Percentiles rank a stretch among this genome's conserved stretches.
phyloP scores from a whole-genome alignment of 1,140 invertebrate species.

The Contarinia nasturtii region DNA sequence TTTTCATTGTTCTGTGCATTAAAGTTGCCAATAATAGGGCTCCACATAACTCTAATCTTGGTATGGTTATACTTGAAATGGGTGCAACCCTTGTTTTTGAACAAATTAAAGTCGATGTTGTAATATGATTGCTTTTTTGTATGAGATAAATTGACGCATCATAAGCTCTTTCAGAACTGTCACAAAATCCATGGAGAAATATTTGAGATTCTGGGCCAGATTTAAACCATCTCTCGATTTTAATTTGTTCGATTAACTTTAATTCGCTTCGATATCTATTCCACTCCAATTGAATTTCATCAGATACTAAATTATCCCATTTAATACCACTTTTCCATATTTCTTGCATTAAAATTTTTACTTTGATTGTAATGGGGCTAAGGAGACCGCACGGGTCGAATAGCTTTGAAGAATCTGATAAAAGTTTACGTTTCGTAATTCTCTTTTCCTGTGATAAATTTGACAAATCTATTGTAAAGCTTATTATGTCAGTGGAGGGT shows the following conservation, averaged over 20 bases:
- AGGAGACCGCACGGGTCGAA: slow-evolving; percentile 11
- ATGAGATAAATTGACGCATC: slow-evolving; percentile 13
- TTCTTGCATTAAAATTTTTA: slow-evolving; percentile 11
- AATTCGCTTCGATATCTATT: background rate
- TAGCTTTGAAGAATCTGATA: slow-evolving; percentile 5
- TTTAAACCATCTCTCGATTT: slow-evolving; percentile 5
- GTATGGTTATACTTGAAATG: too few species aligned
- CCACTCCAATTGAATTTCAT: slow-evolving; percentile 2
- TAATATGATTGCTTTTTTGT: background rate
- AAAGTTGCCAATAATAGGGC: too few species aligned
- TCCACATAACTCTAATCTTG: too few species aligned
- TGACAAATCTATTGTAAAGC: slow-evolving; percentile 4
- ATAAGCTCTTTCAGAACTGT: slow-evolving; percentile 12
- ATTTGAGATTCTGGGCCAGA: slow-evolving; percentile 1
- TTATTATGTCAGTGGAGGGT: slow-evolving; percentile 7
- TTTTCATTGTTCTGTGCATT: too few species aligned
- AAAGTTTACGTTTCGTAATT: slow-evolving; percentile 7
- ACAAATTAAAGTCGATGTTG: too few species aligned
- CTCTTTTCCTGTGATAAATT: background rate
- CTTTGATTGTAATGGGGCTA: slow-evolving; percentile 7
- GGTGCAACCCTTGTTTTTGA: too few species aligned
- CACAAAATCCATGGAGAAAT: slow-evolving; percentile 12
- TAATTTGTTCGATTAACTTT: slow-evolving; percentile 3
- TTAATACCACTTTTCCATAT: slow-evolving; percentile 7
- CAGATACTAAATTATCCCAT: slow-evolving; percentile 9